Percentiles rank a stretch among this genome's conserved stretches.
Evolutionary conservation across 1,140 invertebrate genomes (phyloP).

Genomic region (Tribolium madens): DNA sequence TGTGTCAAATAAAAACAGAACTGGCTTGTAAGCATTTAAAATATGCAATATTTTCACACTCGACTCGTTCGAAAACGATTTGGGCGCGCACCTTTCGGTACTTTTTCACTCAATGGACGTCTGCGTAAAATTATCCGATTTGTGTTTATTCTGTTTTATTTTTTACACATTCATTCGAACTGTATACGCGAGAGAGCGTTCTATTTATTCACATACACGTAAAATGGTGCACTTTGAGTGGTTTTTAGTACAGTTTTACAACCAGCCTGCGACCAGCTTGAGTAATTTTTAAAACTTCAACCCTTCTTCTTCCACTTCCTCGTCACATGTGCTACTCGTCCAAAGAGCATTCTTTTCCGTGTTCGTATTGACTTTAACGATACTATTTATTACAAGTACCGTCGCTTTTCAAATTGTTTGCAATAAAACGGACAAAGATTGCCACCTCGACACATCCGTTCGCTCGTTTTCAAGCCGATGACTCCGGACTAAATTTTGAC

Average conservation of each 20-base stretch:
- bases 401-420: not conserved
- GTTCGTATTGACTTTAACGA: slow-evolving; percentile 8
- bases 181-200: slow-evolving; percentile 20
- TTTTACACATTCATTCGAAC: slow-evolving; percentile 28
- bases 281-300: slow-evolving; percentile 36
- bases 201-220: slow-evolving; percentile 39
- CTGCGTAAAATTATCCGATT: not conserved
- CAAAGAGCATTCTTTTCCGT: slow-evolving; percentile 3
- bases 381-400: not conserved
- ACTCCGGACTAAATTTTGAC: not conserved
- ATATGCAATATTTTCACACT: slow-evolving; percentile 52
- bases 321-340: slow-evolving; percentile 25
- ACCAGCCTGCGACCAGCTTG: slow-evolving; percentile 46
- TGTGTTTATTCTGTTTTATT: slow-evolving; percentile 29
- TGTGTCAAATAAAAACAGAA: slow-evolving; percentile 54
- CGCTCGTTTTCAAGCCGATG: not conserved
- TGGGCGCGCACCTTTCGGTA: not conserved
- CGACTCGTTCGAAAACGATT: not conserved
- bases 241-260: slow-evolving; percentile 44
- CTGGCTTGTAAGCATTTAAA: slow-evolving; percentile 52
- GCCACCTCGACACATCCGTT: not conserved
- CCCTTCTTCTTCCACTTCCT: slow-evolving; percentile 37
- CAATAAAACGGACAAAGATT: slow-evolving; percentile 18
- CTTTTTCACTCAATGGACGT: slow-evolving; percentile 4
- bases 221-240: slow-evolving; percentile 34